A percentile compares a stretch with the other conserved stretches of the same genome.
Evolutionary conservation across 2,113 vertebrate genomes (phyloP).

Genomic region (Hippoglossus stenolepis): DNA sequence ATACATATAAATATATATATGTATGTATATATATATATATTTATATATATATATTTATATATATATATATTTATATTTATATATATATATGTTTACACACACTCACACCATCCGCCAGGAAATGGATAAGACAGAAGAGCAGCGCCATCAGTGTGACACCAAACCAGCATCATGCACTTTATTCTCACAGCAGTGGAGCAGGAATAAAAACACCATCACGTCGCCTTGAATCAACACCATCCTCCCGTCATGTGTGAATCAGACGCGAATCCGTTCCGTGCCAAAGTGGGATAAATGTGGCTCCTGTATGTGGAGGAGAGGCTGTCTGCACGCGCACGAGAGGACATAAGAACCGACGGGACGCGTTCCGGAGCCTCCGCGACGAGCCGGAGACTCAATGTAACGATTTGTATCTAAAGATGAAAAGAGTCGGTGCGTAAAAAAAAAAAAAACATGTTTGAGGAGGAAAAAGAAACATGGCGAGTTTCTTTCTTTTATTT

Average conservation of each 20-base stretch:
- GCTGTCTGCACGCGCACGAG: slow-evolving; percentile 19
- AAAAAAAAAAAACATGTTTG: too few relatives aligned
- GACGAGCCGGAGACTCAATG: too few relatives aligned
- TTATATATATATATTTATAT: neutral
- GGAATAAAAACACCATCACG: slow-evolving; percentile 79
- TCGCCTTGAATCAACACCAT: slow-evolving; percentile 78
- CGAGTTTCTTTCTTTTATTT: slow-evolving; percentile 57
- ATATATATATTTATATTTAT: neutral
- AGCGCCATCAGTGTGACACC: slow-evolving; percentile 62
- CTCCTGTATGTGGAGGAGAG: slow-evolving; percentile 56
- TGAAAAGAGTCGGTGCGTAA: too few relatives aligned
- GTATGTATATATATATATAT: neutral
- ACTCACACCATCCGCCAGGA: slow-evolving; percentile 17
- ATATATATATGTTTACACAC: neutral
- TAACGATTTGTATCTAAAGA: neutral
- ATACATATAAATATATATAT: neutral
- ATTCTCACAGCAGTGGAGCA: slow-evolving; percentile 61
- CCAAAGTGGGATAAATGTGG: slow-evolving; percentile 68
- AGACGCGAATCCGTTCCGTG: slow-evolving; percentile 29
- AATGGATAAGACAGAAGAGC: slow-evolving; percentile 48
- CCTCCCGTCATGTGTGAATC: slow-evolving; percentile 70
- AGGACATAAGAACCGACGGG: neutral
- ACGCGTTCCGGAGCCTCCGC: too few relatives aligned
- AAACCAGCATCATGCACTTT: slow-evolving; percentile 60
- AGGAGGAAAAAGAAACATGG: slow-evolving; percentile 69